Evolutionary conservation across 2,113 vertebrate genomes (phyloP), one percentile per base, ranked within the genome.

Genomic region (Embiotoca jacksoni): DNA sequence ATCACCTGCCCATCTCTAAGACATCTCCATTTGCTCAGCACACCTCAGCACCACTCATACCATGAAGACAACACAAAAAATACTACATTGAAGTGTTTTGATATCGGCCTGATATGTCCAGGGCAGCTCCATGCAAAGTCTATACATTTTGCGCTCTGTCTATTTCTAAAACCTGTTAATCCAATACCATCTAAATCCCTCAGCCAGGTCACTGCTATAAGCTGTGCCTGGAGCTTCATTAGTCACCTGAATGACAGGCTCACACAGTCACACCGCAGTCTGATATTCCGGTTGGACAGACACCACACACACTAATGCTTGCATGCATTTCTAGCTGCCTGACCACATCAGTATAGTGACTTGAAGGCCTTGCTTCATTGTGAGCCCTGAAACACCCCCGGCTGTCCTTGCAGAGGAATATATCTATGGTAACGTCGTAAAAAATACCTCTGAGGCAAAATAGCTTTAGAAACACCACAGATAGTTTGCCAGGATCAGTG

Each of bases 21-120:
- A 86, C 75, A 68, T 89, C 85, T 93, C 85, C 76, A 90, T 92
- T 92, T 91, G 79, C 90, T 83, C 85, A 67, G 59, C 79, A 80
- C 74, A 85, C 66, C 59, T 78, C 58, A 65, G 70, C 69, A 69
- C 37, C 67, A 54, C 61, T 61, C 53, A 23, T 35, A 78, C 37
- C 46, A n/a, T 6, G 13, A 41, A 33, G 47, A 72, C 54, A 41
- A 72, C 81, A 74, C 44, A 57, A 54, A n/a, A 67, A 56, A 79
- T 9, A 37, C n/a, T 49, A 81, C 35, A 53, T n/a, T 54, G 13
- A 72, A 70, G 37, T 54, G n/a, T 52, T 62, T 36, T 36, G 66
- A 80, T 59, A 23, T 61, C 33, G 9, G 44, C 50, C 9, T 36
- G 11, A 3, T 36, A 1, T 54, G 36, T 63, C 72, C 23, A 58